phyloP scores from a whole-genome alignment of 2,113 vertebrate species.

The Australoheros scitulus region DNA sequence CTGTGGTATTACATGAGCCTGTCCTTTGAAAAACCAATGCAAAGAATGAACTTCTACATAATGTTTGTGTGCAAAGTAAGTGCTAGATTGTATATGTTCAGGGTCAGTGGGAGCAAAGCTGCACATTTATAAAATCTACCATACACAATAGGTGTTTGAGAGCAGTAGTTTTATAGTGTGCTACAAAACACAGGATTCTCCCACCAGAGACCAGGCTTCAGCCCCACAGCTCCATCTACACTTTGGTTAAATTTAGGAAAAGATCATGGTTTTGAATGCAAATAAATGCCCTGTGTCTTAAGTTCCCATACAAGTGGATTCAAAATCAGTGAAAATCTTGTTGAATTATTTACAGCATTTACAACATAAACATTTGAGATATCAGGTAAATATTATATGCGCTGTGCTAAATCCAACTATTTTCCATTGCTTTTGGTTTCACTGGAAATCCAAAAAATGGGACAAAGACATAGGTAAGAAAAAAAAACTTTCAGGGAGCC shows the following conservation, averaged over 20 bases:
- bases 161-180: neutral
- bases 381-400: too few species aligned
- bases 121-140: neutral
- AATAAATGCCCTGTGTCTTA: neutral
- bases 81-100: neutral
- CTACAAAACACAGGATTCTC: too few species aligned
- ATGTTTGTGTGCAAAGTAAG: neutral
- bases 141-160: neutral
- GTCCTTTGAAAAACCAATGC: neutral
- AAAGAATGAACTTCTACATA: neutral
- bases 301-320: neutral
- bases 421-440: neutral
- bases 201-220: neutral
- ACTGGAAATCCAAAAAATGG: neutral
- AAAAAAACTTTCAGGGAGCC: neutral
- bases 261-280: neutral
- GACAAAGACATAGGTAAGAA: constrained; percentile 19
- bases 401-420: neutral
- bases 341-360: too few species aligned
- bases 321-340: too few species aligned
- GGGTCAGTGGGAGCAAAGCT: neutral
- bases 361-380: too few species aligned
- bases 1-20: neutral
- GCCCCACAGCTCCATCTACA: neutral
- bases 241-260: neutral